Evolutionary conservation across 2,888 invertebrate species (phyloP), one percentile per base, ranked within the genome.

Genomic region (Homarus gammarus): DNA sequence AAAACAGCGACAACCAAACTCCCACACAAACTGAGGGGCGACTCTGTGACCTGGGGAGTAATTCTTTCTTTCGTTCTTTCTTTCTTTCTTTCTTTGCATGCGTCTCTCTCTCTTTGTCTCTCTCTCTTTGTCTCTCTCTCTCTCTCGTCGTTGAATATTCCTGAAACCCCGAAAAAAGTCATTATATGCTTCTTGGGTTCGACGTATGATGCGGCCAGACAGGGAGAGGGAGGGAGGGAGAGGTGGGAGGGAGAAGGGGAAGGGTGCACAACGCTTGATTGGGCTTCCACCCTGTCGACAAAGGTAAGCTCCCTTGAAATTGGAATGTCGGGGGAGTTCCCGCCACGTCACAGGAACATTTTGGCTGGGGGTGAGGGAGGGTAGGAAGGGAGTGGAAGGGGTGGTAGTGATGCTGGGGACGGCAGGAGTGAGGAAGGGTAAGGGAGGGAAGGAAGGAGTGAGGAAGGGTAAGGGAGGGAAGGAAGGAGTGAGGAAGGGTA

Each of bases 241-340:
- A 49, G 51, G 33, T 64, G 33, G 15, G 64, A 27, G 73, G 73
- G 81, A 40, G n/a, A 81, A 64, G 56, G 33, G 27, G 61, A 81
- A 81, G 81, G 81, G 81, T 44, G 81, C 87, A 87, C 72, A 87
- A 73, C 87, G 87, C 87, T 77, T 87, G 87, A 87, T 87, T 87
- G 87, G 87, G 38, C 81, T 61, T 77, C 81, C 87, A 81, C 87
- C 81, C 87, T 87, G 87, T 81, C 87, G 81, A 81, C 87, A 87
- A 81, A 87, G 87, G 87, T 87, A 87, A 87, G 87, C 87, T 87
- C 87, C 87, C 87, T 87, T 87, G 87, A 87, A 87, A 87, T 87
- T 87, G 87, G 87, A 87, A 81, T 87, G 87, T 87, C 87, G 87
- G 49, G 87, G 49, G 61, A 81, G 87, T 61, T 87, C 51, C 87